Evolutionary conservation across 1,140 invertebrate species (phyloP), one percentile per base, ranked within the genome.

Genomic region (Drosophila kanapiae): DNA sequence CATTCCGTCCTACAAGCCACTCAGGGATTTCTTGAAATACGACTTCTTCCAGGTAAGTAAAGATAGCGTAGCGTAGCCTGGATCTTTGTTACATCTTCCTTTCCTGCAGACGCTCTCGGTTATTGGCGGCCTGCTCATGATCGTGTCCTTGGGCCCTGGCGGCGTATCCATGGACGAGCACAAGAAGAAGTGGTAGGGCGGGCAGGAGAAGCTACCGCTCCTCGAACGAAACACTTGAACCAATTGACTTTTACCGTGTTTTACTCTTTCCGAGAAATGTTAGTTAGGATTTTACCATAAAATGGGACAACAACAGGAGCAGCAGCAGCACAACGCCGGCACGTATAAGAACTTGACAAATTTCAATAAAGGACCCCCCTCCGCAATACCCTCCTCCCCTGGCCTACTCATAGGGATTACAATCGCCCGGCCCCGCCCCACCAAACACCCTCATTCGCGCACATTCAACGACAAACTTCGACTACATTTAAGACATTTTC

Each of bases 161-260:
- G 98, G 98, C 59, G 98, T 99, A 35, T 99, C 98, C 54, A 99
- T 99, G 97, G 99, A 99, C 94, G 99, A 99, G 92, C 98, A 99
- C 94, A 99, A 99, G 94, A 99, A 99, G 94, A 97, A 97, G 93
- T 99, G 98, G 98, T 99, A 96, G 94, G 81, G 53, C 29, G 29
- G 35, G 53, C 37, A 33, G 29, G 1, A 3, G 13, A 42, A 43
- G 49, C 48, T 38, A 53, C 58, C 59, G 38, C 58, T 23, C 33
- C 27, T 27, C 31, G 63, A 14, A 43, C 45, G 54, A 60, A 72
- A 65, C 64, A 62, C 59, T 75, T 75, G 31, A 48, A 74, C 40
- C 47, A 67, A 80, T 78, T 76, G 76, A 87, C 71, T 83, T 88
- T 75, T 67, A 74, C 65, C 65, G 68, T 74, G 84, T 85, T 90